Evolutionary conservation across 2,113 vertebrate genomes (phyloP), one percentile per base, ranked within the genome.

Genomic region (Azemiops feae): DNA sequence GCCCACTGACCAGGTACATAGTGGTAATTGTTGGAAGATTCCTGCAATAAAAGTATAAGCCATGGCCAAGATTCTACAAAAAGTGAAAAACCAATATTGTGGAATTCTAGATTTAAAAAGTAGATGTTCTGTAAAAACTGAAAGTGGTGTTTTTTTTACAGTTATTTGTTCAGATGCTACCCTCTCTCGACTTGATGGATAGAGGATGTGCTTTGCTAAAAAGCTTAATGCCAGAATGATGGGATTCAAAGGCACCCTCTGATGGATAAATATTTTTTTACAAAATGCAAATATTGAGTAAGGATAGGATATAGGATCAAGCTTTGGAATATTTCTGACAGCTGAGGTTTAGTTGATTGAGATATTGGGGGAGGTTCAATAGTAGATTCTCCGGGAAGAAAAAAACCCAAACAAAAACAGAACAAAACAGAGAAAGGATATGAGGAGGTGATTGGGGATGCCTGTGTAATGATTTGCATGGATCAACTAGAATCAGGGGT

Each of bases 261-360:
- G 12, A n/a, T 39, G 50, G 7, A 30, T 60, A 43, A 20, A 55
- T 57, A 9, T 55, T 3, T 27, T 23, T 11, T 27, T 47, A 5
- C 22, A 86, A 86, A 50, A 86, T 69, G 27, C 60, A 69, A 69
- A 69, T 69, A 69, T n/a, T 69, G 60, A n/a, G 30, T n/a, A 69
- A 69, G 60, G 60, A n/a, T 69, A 69, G 60, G 60, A n/a, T 16
- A 69, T 16, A 69, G 30, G 16, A 69, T 5, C 60, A 69, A 69
- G 60, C 27, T 69, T 69, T 69, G 60, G 30, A 69, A 30, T 69
- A 47, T 45, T 45, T 45, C 22, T 54, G 39, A 91, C 94, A 92
- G 89, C 92, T 88, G 91, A 87, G 93, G 86, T 93, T 95, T 93
- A 85, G 74, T 7, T 90, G 69, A 23, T 55, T 39, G 9, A 43